Evolutionary conservation across 2,888 invertebrate genomes (phyloP), one percentile per base, ranked within the genome.

Genomic region (Yponomeuta malinellus): DNA sequence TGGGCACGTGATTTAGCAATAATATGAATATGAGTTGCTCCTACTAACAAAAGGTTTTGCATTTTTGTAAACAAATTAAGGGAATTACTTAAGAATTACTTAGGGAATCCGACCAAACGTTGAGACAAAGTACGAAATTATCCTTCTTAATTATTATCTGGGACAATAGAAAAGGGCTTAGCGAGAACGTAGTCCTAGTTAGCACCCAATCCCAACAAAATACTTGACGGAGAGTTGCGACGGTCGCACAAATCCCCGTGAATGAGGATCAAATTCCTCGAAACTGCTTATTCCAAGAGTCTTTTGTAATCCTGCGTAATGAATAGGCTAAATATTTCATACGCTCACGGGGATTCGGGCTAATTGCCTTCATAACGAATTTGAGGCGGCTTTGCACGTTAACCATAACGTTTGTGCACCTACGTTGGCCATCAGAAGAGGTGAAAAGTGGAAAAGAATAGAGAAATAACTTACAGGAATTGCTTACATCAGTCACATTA

Each of bases 251-350:
- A 59, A 15, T 15, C 52, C 52, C 52, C 52, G 52, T 59, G 52
- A 59, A 59, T 59, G 52, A 59, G 52, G 52, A 59, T 59, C 52
- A 59, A 59, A 59, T 15, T 59, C 52, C 65, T 31, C 65, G 65
- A 23, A 31, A 23, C 31, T 65, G 65, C 65, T 65, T 65, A 65
- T 65, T 15, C 65, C 65, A 31, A 10, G 9, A 65, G 65, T 31
- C 65, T 31, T 65, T 65, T 65, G 65, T 65, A 65, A 65, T 65
- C 65, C 65, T 29, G 29, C 23, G 65, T 65, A 65, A 65, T 65
- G 65, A 65, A 65, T 65, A 31, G 31, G 65, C 65, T 65, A 31
- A 65, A 65, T 65, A 65, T 65, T 65, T 65, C 65, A 65, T 65
- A 23, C 65, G 31, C 65, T 65, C 29, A 31, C 31, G 65, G 31